Evolutionary conservation across 2,888 invertebrate species (phyloP).

Genomic region (Noctua comes): DNA sequence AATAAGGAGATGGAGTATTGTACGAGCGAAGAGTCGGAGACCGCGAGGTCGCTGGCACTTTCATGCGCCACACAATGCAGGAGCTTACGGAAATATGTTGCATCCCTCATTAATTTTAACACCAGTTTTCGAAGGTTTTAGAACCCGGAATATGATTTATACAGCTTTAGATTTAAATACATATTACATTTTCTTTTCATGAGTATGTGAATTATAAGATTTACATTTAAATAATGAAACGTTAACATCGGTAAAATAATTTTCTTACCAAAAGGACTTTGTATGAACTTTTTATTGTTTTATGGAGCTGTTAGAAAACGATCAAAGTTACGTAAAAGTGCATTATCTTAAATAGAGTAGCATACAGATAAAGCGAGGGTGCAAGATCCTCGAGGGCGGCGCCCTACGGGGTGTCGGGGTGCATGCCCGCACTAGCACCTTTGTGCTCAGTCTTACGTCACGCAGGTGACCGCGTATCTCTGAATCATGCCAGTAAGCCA

Average conservation of each 20-base stretch:
- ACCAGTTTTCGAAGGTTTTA: conserved; percentile 6
- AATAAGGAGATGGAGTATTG: conserved; percentile 63
- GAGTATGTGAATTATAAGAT: not conserved
- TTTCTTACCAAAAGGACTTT: conserved; percentile 6
- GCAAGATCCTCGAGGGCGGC: conserved; percentile 82
- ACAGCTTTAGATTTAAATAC: not conserved
- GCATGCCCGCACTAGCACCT: conserved; percentile 81
- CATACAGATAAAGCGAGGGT: conserved; percentile 74
- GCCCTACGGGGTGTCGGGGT: conserved; percentile 79
- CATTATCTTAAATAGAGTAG: conserved; percentile 78
- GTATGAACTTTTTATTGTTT: conserved; percentile 59
- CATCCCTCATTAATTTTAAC: conserved; percentile 40
- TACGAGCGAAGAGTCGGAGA: conserved; percentile 59
- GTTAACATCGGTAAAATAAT: not conserved
- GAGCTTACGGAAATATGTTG: conserved; percentile 17
- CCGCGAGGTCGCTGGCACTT: conserved; percentile 62
- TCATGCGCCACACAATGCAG: conserved; percentile 19
- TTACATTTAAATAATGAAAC: not conserved
- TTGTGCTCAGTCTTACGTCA: conserved; percentile 76
- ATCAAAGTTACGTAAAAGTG: conserved; percentile 80
- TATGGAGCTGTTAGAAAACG: conserved; percentile 75
- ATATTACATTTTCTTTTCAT: not conserved
- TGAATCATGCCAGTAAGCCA: conserved; percentile 79
- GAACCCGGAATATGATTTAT: not conserved
- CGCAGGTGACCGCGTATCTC: conserved; percentile 65